Evolutionary conservation across 2,113 vertebrate species (phyloP), one percentile per base, ranked within the genome.

Genomic region (Myxocyprinus asiaticus): DNA sequence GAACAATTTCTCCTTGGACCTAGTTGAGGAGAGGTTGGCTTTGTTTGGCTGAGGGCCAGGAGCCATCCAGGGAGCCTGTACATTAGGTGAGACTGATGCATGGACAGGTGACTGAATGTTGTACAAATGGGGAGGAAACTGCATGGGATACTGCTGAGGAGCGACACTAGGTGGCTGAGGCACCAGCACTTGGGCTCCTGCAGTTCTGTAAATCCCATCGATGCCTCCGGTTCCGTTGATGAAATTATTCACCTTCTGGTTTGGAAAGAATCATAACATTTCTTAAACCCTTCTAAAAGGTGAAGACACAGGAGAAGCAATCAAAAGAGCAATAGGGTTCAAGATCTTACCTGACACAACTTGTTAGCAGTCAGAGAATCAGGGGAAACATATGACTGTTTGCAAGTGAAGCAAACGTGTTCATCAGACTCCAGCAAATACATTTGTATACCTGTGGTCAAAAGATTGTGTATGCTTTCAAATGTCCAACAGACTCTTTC

Each of bases 301-400:
- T 33, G 0, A 33, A 63, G 22, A 58, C 1, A 15, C 43, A 7
- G 3, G 4, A 22, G 2, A 17, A 76, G 5, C 22, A 33, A 33
- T 33, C 22, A 33, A 33, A 33, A 33, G 22, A 33, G 22, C 22
- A 33, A 33, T 33, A 33, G 3, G 22, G 22, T 33, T 33, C 1
- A 33, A 33, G 22, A 33, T 33, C 5, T 86, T 94, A 99, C 98
- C 95, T 98, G 97, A 82, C 97, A 92, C 56, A 99, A 98, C 86
- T 98, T 99, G 88, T 99, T 99, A 82, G 97, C 96, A 55, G 97
- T 96, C 86, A 99, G 88, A 72, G 93, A 93, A 79, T 99, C 98
- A 4, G 98, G 98, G 59, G 97, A 99, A 74, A 98, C 97, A 4
- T 98, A 93, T 1, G 93, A 94, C 11, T 96, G 95, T 88, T 93